These are phyloP conservation scores for Pipistrellus nathusii DNA, from an alignment of 2,797 vertebrate genomes.

Conservation along the genomic window DNA sequence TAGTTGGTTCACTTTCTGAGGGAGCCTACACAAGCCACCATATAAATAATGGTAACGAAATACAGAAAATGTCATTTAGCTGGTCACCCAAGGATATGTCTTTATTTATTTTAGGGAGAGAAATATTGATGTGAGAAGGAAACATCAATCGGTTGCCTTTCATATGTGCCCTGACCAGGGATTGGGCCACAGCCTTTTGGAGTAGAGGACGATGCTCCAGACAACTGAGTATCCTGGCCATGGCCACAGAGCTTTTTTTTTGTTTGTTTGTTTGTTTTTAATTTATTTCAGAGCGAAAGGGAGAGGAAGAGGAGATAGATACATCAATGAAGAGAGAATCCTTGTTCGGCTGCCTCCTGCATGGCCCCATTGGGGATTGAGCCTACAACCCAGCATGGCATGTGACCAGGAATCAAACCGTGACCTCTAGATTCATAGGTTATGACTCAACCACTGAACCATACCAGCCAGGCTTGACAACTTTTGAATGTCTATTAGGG, in stretches of 20 bases:
- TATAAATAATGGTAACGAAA: neutral
- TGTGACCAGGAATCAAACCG: neutral
- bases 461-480: neutral
- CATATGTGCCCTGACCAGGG: neutral
- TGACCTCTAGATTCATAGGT: neutral
- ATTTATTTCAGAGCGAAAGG: neutral
- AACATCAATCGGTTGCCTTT: neutral
- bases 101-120: neutral
- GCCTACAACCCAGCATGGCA: neutral
- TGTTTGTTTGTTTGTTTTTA: no score
- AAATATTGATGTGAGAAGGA: neutral
- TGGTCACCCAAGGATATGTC: neutral
- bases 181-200: neutral
- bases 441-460: neutral
- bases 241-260: neutral
- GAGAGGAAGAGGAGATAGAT: neutral
- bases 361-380: neutral
- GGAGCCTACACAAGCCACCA: neutral
- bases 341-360: neutral
- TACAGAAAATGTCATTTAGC: neutral
- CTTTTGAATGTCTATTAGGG: no score
- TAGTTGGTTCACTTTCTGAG: neutral
- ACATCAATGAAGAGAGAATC: neutral
- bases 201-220: neutral
- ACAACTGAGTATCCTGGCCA: neutral